Evolutionary conservation across 1,140 invertebrate species (phyloP), one percentile per base, ranked within the genome.

Genomic region (Daktulosphaira vitifoliae): DNA sequence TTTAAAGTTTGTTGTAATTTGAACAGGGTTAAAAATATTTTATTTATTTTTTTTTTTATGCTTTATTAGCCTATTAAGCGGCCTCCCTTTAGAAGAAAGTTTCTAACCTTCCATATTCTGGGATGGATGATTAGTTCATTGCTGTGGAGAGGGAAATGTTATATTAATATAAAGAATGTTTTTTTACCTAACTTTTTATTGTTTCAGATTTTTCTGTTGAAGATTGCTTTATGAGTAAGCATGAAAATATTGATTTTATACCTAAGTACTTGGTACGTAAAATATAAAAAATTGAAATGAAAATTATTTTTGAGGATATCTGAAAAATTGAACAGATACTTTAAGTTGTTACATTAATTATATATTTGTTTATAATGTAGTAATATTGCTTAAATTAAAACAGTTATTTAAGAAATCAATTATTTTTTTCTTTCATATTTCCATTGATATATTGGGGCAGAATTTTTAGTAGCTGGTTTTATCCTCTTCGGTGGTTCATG

Each of bases 371-470:
- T 42, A 54, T 37, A 54, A 39, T 23, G n/a, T 39, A 38, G 6
- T 15, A 42, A 15, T 56, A 42, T 56, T 56, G 44, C 44, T 1
- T 18, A 5, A 39, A 56, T 2, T 20, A 15, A 16, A 33, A 33
- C 11, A 6, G 29, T 33, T 33, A 6, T 33, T 11, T 33, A 33
- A 6, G 11, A 33, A 6, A 33, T 33, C 29, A 33, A 6, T 77
- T 73, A 89, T 76, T 82, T 82, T 76, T 95, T 95, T 65, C 93
- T 81, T 73, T 92, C 83, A 73, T 84, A 90, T 68, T 84, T 84
- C 83, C 92, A 97, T 73, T 85, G 79, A 73, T 91, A 96, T 8
- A 94, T 78, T 1, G 92, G 88, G 6, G 92, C 82, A 16, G 81
- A 74, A 26, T 81, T 73, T 69, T 84, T 85, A 1, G 84, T 85